phyloP scores from a whole-genome alignment of 2,113 vertebrate genomes.

The Gnathonemus longibarbis region DNA sequence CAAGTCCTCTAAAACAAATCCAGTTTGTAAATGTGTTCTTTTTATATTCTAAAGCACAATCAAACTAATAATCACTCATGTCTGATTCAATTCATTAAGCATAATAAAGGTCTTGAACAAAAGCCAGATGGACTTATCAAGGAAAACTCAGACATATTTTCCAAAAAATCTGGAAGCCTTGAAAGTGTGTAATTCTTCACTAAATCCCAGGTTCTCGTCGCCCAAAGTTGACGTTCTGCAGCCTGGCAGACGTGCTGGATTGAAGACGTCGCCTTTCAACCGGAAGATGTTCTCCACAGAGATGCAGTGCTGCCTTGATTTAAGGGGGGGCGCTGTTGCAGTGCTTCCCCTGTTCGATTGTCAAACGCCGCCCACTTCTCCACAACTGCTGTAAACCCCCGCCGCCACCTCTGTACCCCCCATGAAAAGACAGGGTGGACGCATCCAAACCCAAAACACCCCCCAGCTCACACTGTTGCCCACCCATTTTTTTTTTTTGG shows the following conservation, averaged over 20 bases:
- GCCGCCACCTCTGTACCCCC: conserved; percentile 26
- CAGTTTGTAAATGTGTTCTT: not conserved
- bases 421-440: conserved; percentile 36
- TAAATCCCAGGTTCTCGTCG: not conserved
- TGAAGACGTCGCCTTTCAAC: conserved; percentile 3
- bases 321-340: conserved; percentile 32
- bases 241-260: not conserved
- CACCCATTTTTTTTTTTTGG: not conserved
- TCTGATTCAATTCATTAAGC: not conserved
- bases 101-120: not conserved
- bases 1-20: not conserved
- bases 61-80: not conserved
- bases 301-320: conserved; percentile 34
- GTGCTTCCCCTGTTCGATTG: conserved; percentile 52
- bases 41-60: not conserved
- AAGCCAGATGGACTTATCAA: not conserved
- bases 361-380: conserved; percentile 49
- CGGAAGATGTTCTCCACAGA: conserved; percentile 39
- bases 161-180: not conserved
- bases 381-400: conserved; percentile 26
- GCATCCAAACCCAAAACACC: conserved; percentile 51
- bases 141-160: not conserved
- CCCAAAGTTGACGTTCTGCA: not conserved
- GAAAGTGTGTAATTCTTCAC: not conserved
- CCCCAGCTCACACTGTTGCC: conserved; percentile 34